A percentile compares a stretch with the other conserved stretches of the same genome.
phyloP scores from a whole-genome alignment of 2,888 invertebrate genomes.

The Xestia c-nigrum region DNA sequence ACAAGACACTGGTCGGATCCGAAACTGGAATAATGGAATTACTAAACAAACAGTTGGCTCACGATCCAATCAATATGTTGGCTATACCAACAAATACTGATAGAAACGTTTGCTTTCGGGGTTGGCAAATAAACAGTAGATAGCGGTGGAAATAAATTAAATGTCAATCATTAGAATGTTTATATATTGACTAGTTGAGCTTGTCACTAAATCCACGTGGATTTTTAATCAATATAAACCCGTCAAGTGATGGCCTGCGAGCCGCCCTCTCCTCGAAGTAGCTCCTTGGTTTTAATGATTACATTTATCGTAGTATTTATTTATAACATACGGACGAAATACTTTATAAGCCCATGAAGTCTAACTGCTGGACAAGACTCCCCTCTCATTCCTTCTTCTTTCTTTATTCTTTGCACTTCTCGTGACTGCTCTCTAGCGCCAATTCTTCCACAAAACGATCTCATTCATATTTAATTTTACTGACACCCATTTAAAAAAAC shows the following conservation, averaged over 20 bases:
- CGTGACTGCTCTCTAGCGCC: neutral
- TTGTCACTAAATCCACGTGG: neutral
- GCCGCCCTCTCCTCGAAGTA: neutral
- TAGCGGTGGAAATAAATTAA: conserved; percentile 16
- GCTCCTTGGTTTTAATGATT: neutral
- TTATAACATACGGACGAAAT: neutral
- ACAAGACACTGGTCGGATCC: neutral
- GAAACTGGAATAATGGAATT: conserved; percentile 9
- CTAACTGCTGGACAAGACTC: neutral
- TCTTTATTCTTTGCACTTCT: neutral
- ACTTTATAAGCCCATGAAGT: neutral
- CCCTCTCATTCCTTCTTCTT: neutral
- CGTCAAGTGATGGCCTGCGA: neutral
- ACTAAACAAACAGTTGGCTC: conserved; percentile 8
- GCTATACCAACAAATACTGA: conserved; percentile 18
- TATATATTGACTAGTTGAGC: neutral
- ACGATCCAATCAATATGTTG: conserved; percentile 5
- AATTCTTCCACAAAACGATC: neutral
- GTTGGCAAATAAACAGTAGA: conserved; percentile 10
- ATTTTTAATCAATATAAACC: neutral
- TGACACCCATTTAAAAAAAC: neutral
- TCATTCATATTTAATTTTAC: neutral
- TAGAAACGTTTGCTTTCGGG: conserved; percentile 4
- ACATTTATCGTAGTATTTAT: neutral
- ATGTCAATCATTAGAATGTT: conserved; percentile 7